phyloP scores from a whole-genome alignment of 2,797 vertebrate species.

The Erpetoichthys calabaricus region DNA sequence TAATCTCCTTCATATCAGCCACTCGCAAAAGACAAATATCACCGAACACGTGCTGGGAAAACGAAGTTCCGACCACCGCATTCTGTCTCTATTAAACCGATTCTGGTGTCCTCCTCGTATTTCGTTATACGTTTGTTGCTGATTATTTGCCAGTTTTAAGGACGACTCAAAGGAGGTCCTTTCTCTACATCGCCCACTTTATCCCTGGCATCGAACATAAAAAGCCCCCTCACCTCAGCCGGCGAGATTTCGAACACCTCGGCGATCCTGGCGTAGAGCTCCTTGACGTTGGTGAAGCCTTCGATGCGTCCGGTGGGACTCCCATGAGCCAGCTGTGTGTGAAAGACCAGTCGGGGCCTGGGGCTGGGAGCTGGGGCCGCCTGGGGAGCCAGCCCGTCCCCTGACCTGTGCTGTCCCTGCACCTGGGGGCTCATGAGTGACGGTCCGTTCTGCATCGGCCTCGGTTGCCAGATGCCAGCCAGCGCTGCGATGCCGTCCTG shows the following conservation, averaged over 20 bases:
- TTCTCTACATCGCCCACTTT: background rate
- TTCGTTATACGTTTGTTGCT: too few relatives aligned
- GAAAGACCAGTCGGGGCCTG: conserved; percentile 80
- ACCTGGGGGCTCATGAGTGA: conserved; percentile 42
- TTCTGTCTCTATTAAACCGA: too few relatives aligned
- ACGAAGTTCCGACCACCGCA: too few relatives aligned
- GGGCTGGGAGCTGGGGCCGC: conserved; percentile 38
- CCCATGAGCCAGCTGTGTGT: conserved; percentile 90
- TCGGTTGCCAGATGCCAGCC: conserved; percentile 16
- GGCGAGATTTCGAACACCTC: conserved; percentile 85
- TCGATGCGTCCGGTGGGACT: conserved; percentile 84
- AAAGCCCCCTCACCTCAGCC: conserved; percentile 64
- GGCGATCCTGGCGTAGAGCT: conserved; percentile 87
- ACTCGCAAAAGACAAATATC: too few relatives aligned
- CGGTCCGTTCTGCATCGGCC: conserved; percentile 69
- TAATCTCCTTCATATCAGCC: too few relatives aligned
- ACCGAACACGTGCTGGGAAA: too few relatives aligned
- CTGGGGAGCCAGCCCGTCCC: conserved; percentile 33
- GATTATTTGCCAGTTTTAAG: too few relatives aligned
- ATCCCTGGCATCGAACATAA: background rate
- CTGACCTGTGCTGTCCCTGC: conserved; percentile 24
- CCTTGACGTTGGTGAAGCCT: conserved; percentile 90
- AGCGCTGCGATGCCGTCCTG: conserved; percentile 1
- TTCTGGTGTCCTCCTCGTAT: too few relatives aligned
- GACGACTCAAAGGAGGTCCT: too few relatives aligned